Conservation (phyloP, 2,113 vertebrate genomes). For the Serinus canaria region DNA sequence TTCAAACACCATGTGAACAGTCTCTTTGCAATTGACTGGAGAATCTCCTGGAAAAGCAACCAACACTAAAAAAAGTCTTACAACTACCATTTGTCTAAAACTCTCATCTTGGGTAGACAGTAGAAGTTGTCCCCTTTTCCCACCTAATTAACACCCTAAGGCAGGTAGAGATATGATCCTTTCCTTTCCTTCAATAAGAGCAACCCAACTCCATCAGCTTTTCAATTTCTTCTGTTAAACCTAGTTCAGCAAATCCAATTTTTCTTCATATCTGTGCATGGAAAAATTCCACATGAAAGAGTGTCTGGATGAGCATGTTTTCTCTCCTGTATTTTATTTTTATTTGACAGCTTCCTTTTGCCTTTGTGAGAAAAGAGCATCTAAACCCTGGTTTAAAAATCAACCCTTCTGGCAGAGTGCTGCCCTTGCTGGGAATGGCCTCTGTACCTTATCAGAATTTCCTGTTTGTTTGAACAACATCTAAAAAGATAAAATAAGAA, state of each 20-base stretch:
- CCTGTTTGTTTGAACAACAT: slow-evolving; percentile 18
- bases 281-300: not conserved
- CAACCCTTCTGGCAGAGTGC: not conserved
- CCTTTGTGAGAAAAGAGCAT: not conserved
- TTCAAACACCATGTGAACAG: not conserved
- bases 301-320: not conserved
- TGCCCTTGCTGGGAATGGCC: not conserved
- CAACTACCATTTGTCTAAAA: not conserved
- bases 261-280: not conserved
- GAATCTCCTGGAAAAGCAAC: not conserved
- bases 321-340: not conserved
- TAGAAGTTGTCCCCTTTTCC: not conserved
- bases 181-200: not conserved
- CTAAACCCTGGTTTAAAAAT: slow-evolving; percentile 21
- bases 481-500: not conserved
- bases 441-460: not conserved
- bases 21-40: not conserved
- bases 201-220: not conserved
- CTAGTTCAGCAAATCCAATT: not conserved
- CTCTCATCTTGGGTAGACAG: not conserved
- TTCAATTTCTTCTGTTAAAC: not conserved
- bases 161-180: not conserved
- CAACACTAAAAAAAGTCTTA: not conserved
- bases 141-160: not conserved
- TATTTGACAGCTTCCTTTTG: not conserved